A percentile compares a stretch with the other conserved stretches of the same genome.
Evolutionary conservation across 2,113 vertebrate species (phyloP).

Genomic region (Sorex fumeus): DNA sequence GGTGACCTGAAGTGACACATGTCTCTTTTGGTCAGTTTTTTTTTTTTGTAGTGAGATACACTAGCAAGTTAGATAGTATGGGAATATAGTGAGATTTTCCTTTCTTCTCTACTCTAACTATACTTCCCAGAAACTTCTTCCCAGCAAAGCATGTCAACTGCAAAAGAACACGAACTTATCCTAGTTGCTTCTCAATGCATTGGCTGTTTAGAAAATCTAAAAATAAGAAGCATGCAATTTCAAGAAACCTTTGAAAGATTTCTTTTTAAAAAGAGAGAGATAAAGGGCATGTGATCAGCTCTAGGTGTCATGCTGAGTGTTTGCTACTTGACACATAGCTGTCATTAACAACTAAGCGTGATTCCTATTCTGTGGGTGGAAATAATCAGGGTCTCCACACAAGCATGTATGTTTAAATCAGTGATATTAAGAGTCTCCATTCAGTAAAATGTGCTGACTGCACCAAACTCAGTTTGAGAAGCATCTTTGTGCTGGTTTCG

Average conservation of each 20-base stretch:
- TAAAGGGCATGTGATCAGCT: background rate
- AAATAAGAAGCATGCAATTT: constrained; percentile 82
- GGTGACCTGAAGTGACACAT: background rate
- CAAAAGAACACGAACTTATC: constrained; percentile 73
- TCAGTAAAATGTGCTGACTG: constrained; percentile 49
- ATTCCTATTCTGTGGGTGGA: background rate
- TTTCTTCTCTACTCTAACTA: background rate
- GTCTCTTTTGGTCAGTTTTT: background rate
- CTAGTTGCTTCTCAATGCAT: constrained; percentile 78
- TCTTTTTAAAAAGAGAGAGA: constrained; percentile 30
- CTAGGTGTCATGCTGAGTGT: constrained; percentile 19
- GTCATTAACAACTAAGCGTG: background rate
- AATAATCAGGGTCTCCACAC: constrained; percentile 45
- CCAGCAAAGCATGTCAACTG: constrained; percentile 80
- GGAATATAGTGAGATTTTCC: background rate
- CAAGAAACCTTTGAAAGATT: constrained; percentile 81
- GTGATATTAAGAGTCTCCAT: constrained; percentile 31
- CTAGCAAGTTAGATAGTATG: background rate
- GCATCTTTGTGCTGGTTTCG: background rate
- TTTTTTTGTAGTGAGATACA: background rate
- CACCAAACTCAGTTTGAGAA: background rate
- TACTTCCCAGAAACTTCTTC: constrained; percentile 70
- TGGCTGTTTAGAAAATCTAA: constrained; percentile 83
- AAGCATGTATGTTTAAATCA: constrained; percentile 34
- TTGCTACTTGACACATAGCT: constrained; percentile 49